Evolutionary conservation across 2,113 vertebrate genomes (phyloP), one percentile per base, ranked within the genome.

Genomic region (Pycnonotus jocosus): DNA sequence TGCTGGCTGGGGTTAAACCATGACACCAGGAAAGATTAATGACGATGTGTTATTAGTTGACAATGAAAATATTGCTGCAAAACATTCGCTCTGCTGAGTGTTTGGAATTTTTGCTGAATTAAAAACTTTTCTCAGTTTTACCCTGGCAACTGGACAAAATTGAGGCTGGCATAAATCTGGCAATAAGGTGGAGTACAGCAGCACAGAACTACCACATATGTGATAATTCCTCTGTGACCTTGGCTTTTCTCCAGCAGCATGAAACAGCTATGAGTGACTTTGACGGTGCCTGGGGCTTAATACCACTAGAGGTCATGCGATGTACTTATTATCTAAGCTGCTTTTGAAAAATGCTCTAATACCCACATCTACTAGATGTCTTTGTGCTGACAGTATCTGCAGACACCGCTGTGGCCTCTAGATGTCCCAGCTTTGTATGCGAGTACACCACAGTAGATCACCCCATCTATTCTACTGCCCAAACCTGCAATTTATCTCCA

Each of bases 261-360:
- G 64, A 80, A 68, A 28, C 35, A 45, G 57, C 74, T 57, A 0
- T 3, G 21, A 58, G 13, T 82, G 62, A 80, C 33, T 91, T 33
- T 38, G 54, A 45, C 38, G 73, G 71, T 42, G 82, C 90, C 88
- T 95, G 54, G 58, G 82, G 80, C 56, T 88, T 96, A 90, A 84
- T 56, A 83, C 94, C 96, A 74, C 96, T 97, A 96, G 95, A 96
- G 95, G 95, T 97, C 96, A 97, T 83, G 91, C 60, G 2, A 64
- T n/a, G 94, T 74, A 74, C 76, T 95, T 94, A 54, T 44, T 77
- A 94, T 83, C 86, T 90, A 95, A 93, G 86, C 90, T 62, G 92
- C 94, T 83, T 92, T 83, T 66, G 79, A 24, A 90, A 94, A 83
- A 61, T 20, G 54, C 80, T 92, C 37, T 87, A 50, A 79, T 53